Percentiles rank a stretch among this genome's conserved stretches.
Conservation (phyloP, 2,888 invertebrate genomes). For the Sarcophaga caerulescens region DNA sequence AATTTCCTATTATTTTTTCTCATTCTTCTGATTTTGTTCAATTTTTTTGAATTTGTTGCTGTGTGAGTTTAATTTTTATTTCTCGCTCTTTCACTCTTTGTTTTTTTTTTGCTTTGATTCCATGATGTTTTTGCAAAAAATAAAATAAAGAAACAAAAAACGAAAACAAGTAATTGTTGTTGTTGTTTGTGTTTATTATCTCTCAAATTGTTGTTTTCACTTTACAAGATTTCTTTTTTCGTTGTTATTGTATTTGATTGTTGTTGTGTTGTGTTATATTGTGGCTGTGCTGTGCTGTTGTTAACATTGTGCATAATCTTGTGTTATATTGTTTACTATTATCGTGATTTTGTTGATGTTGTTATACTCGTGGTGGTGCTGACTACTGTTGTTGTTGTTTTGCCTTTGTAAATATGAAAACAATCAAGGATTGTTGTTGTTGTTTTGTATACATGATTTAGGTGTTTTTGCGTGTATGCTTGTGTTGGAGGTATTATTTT, state of each 20-base stretch:
- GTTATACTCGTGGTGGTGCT: too few species aligned
- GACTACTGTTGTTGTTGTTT: neutral
- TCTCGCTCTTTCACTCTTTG: neutral
- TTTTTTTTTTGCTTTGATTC: neutral
- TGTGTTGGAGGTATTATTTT: too few species aligned
- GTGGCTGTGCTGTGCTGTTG: neutral
- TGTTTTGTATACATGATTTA: too few species aligned
- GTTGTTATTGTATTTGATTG: constrained; percentile 22
- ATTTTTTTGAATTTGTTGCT: neutral
- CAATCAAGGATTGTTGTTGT: constrained; percentile 22
- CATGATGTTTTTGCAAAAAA: constrained; percentile 6
- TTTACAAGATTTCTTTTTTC: constrained; percentile 5
- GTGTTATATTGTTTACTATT: constrained; percentile 8
- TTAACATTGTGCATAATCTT: neutral
- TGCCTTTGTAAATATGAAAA: constrained; percentile 1
- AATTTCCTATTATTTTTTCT: constrained; percentile 12
- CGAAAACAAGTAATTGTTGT: neutral
- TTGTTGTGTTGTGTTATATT: neutral
- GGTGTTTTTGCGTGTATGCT: neutral
- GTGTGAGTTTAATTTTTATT: neutral
- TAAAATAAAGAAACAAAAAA: neutral
- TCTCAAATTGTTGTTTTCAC: constrained; percentile 21
- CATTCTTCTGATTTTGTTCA: neutral
- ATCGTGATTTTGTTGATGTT: neutral
- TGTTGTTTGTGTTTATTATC: neutral